phyloP scores from a whole-genome alignment of 2,888 invertebrate genomes.

The Pterostichus madidus region DNA sequence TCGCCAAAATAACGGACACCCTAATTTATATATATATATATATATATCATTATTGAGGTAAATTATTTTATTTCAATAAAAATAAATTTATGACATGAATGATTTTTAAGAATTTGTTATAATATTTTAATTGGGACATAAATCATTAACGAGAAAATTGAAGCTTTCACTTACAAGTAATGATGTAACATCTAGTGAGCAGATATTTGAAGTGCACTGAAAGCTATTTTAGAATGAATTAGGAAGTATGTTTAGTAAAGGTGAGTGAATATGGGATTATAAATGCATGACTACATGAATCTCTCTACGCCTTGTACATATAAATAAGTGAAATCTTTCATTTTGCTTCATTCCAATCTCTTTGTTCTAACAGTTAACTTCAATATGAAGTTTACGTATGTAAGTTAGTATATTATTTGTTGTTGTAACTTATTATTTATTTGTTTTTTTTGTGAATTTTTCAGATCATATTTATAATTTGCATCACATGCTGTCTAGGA shows the following conservation, averaged over 20 bases:
- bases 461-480: slow-evolving; percentile 53
- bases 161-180: slow-evolving; percentile 36
- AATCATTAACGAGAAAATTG: slow-evolving; percentile 1
- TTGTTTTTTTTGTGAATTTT: slow-evolving; percentile 1
- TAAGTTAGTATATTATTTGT: slow-evolving; percentile 17
- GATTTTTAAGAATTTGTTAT: too few relatives aligned
- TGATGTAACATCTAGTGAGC: slow-evolving; percentile 34
- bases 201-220: slow-evolving; percentile 43
- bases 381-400: slow-evolving; percentile 49
- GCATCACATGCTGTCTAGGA: not conserved
- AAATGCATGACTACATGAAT: slow-evolving; percentile 57
- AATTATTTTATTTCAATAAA: too few relatives aligned
- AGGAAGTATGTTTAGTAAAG: slow-evolving; percentile 22
- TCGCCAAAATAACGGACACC: too few relatives aligned
- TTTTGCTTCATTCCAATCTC: slow-evolving; percentile 25
- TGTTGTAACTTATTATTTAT: not conserved
- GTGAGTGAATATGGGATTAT: slow-evolving; percentile 53
- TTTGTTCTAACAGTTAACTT: slow-evolving; percentile 48
- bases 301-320: slow-evolving; percentile 30
- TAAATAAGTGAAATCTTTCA: slow-evolving; percentile 49
- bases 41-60: too few relatives aligned
- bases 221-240: slow-evolving; percentile 38
- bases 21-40: too few relatives aligned
- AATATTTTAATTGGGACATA: too few relatives aligned
- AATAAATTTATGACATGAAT: too few relatives aligned